Base-by-base conservation (phyloP, 2,113 vertebrate genomes). In the Cyprinus carpio region DNA sequence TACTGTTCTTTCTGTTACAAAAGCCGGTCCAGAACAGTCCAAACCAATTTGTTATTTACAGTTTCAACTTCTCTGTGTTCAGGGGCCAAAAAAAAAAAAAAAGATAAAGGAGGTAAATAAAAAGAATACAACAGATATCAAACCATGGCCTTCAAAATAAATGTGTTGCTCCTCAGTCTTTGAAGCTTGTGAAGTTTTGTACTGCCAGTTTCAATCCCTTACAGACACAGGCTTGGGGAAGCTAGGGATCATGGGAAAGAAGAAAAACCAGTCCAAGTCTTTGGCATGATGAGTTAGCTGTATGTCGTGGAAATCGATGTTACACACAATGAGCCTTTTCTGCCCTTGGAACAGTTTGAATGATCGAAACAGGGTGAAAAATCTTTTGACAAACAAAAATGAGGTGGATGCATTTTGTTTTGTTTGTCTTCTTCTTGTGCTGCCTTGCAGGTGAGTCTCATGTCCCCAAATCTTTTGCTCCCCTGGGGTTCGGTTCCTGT, bases 261-360 rank as follows among this genome's bases (percentile, higher is more conserved):
- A 88, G 89, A 88, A 83, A 84, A 40, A 27, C 62, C 62, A 15
- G 85, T 90, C 88, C 90, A 89, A 92, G 94, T 95, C 94, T 95
- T 95, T 95, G 94, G 95, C 94, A 94, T 95, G 95, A 92, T 90
- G 93, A 91, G 89, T 92, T 93, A 94, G 95, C 94, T 95, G 94
- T 94, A 94, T 94, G 93, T 90, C 91, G 86, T 87, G 90, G 92
- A 87, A 89, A 90, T 86, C 58, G 74, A 81, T 75, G 51, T 76
- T 83, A 83, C 82, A 84, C 78, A 40, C 79, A 65, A 65, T 86
- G 85, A 62, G 64, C 74, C 64, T 77, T 51, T 20, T 77, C 82
- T 69, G 87, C 12, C 81, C 13, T 83, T 56, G 83, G 85, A 82
- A 90, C 89, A 87, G 40, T 89, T 87, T 82, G 12, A 82, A 34